phyloP scores from a whole-genome alignment of 2,113 vertebrate genomes.

The Apteryx owenii region DNA sequence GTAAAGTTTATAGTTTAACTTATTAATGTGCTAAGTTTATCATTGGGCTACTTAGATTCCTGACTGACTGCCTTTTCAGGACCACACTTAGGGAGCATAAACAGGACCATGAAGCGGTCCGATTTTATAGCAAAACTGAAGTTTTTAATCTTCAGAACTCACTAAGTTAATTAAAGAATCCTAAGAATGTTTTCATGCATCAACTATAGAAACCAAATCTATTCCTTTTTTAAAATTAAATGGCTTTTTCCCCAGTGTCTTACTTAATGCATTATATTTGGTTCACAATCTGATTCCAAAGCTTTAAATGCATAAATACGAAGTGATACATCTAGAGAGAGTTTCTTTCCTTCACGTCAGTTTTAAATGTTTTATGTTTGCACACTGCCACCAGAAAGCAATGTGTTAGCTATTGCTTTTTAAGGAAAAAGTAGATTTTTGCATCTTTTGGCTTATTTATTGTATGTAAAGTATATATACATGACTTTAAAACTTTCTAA shows the following conservation, averaged over 20 bases:
- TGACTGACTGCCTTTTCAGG: not conserved
- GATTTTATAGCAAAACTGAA: not conserved
- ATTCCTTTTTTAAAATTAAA: not conserved
- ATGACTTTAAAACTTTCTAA: not conserved
- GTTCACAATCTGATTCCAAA: not conserved
- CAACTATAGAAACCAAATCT: not conserved
- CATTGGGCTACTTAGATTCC: not conserved
- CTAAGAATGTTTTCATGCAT: not conserved
- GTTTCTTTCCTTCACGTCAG: not conserved
- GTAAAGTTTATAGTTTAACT: not conserved
- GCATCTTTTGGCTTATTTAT: not conserved
- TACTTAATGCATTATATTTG: not conserved
- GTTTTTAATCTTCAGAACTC: not conserved
- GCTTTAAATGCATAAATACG: not conserved
- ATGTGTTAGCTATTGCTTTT: not conserved
- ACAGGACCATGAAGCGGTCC: not conserved
- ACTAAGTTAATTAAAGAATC: not conserved
- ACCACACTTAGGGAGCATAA: not conserved
- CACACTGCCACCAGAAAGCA: not conserved
- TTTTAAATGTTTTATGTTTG: not conserved
- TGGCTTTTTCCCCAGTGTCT: not conserved
- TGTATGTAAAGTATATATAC: not conserved
- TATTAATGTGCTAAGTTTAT: not conserved
- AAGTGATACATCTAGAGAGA: not conserved
- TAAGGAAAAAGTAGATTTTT: not conserved